Evolutionary conservation across 2,888 invertebrate genomes (phyloP).

Genomic region (Alitta virens): DNA sequence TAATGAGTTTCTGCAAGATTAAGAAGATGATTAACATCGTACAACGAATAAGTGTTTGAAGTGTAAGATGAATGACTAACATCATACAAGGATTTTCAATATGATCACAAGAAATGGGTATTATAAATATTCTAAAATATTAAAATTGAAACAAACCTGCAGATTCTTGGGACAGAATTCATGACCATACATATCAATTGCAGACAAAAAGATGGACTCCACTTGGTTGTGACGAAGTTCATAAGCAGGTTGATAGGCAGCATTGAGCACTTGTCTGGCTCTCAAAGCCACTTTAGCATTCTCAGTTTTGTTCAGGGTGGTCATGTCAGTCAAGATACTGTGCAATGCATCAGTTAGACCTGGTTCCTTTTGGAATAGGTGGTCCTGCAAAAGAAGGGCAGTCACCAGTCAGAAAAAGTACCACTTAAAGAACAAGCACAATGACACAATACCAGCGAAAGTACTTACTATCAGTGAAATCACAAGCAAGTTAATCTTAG

Average conservation of each 20-base stretch:
- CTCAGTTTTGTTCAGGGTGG: constrained; percentile 86
- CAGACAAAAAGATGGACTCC: constrained; percentile 98
- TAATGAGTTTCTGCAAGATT: constrained; percentile 72
- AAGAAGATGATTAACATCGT: too few relatives aligned
- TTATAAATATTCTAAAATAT: too few relatives aligned
- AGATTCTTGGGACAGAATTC: constrained; percentile 97
- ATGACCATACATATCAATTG: constrained; percentile 97
- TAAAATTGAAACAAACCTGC: neutral
- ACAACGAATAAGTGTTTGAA: too few relatives aligned
- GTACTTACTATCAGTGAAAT: constrained; percentile 74
- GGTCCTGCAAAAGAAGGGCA: constrained; percentile 39
- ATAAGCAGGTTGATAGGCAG: constrained; percentile 96
- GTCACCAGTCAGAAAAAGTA: neutral
- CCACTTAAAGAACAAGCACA: neutral
- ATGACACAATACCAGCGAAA: neutral
- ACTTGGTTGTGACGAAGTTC: constrained; percentile 97
- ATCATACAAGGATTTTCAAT: too few relatives aligned
- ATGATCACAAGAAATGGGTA: too few relatives aligned
- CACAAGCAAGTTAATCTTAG: constrained; percentile 83
- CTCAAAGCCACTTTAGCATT: constrained; percentile 87
- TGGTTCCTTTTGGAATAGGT: constrained; percentile 72
- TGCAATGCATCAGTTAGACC: constrained; percentile 92
- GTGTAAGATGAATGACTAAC: too few relatives aligned
- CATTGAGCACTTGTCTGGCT: constrained; percentile 81
- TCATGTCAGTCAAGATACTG: constrained; percentile 84